Evolutionary conservation across 2,797 vertebrate genomes (phyloP).

Genomic region (Melanotaenia nigrans): DNA sequence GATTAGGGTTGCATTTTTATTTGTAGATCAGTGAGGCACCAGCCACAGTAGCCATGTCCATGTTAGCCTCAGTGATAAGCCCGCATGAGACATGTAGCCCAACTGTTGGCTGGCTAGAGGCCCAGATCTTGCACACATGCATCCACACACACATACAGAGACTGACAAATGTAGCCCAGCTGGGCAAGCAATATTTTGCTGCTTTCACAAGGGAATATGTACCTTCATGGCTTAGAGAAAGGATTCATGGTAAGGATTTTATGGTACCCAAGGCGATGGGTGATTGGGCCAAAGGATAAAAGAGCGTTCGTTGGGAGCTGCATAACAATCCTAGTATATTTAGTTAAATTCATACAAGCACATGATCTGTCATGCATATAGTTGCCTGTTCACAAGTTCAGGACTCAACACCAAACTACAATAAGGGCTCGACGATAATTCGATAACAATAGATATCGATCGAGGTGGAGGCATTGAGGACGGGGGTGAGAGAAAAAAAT

Average conservation of each 20-base stretch:
- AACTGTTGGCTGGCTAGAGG: constrained; percentile 51
- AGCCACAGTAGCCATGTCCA: constrained; percentile 24
- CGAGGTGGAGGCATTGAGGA: too few relatives aligned
- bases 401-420: background rate
- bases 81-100: constrained; percentile 31
- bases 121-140: constrained; percentile 33
- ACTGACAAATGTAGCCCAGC: constrained; percentile 19
- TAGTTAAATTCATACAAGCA: background rate
- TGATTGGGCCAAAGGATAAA: background rate
- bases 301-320: background rate
- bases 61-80: constrained; percentile 31
- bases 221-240: background rate
- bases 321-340: background rate
- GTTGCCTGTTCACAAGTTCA: background rate
- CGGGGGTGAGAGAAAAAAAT: too few relatives aligned
- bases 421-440: background rate
- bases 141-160: constrained; percentile 14
- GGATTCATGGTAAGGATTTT: background rate
- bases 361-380: background rate
- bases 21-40: constrained; percentile 1
- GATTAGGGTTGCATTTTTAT: constrained; percentile 16
- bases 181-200: constrained; percentile 13
- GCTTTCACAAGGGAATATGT: background rate
- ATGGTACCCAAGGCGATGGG: background rate
- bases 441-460: too few relatives aligned